Evolutionary conservation across 2,113 vertebrate genomes (phyloP).

Genomic region (Calonectris borealis): DNA sequence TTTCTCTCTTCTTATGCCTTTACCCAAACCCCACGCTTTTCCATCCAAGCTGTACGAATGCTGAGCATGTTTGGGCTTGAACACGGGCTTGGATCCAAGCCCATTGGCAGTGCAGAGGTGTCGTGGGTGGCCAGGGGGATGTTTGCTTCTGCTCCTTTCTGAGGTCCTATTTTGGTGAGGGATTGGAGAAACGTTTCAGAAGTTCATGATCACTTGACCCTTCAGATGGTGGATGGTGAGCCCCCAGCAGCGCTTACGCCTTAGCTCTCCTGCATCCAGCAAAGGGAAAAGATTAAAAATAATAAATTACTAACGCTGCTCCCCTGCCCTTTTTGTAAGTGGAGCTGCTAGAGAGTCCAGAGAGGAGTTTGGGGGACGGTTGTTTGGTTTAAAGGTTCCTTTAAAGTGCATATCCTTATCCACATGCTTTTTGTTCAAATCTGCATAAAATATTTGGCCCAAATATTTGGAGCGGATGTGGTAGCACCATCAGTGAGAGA

Average conservation of each 20-base stretch:
- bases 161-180: neutral
- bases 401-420: neutral
- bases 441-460: neutral
- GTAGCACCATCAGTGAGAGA: neutral
- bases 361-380: neutral
- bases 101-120: neutral
- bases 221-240: neutral
- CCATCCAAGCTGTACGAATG: neutral
- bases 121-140: neutral
- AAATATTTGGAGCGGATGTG: neutral
- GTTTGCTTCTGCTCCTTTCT: neutral
- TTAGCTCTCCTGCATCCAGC: neutral
- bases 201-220: neutral
- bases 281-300: neutral
- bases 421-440: neutral
- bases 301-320: neutral
- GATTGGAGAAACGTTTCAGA: neutral
- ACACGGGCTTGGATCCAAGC: neutral
- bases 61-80: neutral
- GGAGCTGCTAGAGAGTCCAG: no score
- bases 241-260: neutral
- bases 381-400: neutral
- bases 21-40: neutral
- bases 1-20: neutral
- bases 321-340: neutral